Evolutionary conservation across 23 tunicate genomes (phyloP).

Genomic region (Botrylloides violaceus): DNA sequence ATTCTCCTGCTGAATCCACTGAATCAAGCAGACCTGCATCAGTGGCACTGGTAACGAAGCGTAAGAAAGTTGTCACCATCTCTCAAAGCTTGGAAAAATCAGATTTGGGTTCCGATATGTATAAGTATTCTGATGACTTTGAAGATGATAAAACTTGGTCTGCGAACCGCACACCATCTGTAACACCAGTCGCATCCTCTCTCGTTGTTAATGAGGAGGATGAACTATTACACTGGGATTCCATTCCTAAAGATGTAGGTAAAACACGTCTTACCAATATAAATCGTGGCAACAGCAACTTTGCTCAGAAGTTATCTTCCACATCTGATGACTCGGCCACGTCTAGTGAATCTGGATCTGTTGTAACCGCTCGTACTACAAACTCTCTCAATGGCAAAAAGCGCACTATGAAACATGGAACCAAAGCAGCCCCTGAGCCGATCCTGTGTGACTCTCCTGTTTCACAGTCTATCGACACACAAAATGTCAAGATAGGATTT

Average conservation of each 20-base stretch:
- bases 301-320: constrained; percentile 2
- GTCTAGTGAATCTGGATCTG: constrained; percentile 15
- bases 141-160: constrained; percentile 32
- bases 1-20: neutral
- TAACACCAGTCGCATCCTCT: constrained; percentile 5
- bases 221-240: constrained; percentile 1
- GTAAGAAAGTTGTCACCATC: neutral
- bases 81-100: neutral
- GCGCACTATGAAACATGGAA: neutral
- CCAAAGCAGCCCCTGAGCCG: constrained; percentile 8
- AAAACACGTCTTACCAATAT: neutral
- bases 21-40: neutral
- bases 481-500: neutral
- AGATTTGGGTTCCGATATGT: neutral
- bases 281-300: neutral
- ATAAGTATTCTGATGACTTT: constrained; percentile 20
- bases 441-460: constrained; percentile 20
- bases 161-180: constrained; percentile 20
- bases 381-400: neutral
- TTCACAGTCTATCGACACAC: constrained; percentile 8
- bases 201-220: neutral
- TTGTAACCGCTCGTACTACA: constrained; percentile 4
- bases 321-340: constrained; percentile 15
- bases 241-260: neutral
- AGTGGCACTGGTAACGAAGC: neutral